Evolutionary conservation across 2,888 invertebrate genomes (phyloP).

Genomic region (Ornithoptera alexandrae): DNA sequence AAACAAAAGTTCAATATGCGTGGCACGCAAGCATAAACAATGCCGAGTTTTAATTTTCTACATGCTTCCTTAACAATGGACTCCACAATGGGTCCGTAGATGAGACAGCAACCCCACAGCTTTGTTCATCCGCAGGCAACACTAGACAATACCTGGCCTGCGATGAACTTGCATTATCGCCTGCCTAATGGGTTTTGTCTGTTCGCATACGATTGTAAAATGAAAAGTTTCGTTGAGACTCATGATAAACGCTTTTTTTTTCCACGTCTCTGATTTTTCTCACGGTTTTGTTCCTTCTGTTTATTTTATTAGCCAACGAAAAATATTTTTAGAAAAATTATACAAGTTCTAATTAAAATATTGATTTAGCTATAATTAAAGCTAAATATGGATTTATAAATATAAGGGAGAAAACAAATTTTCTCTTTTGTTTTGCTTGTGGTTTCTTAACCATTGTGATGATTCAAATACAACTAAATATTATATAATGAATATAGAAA

Average conservation of each 20-base stretch:
- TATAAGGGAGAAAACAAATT: too few species aligned
- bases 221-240: constrained; percentile 56
- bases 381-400: too few species aligned
- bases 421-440: too few species aligned
- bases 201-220: constrained; percentile 50
- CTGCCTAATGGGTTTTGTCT: constrained; percentile 75
- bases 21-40: constrained; percentile 62
- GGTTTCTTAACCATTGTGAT: too few species aligned
- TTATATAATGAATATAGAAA: too few species aligned
- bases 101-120: constrained; percentile 68
- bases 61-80: constrained; percentile 68
- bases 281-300: neutral
- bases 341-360: neutral
- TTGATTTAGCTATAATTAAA: neutral
- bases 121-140: constrained; percentile 65
- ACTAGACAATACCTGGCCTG: constrained; percentile 72
- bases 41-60: constrained; percentile 77
- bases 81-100: constrained; percentile 69
- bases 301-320: neutral
- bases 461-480: too few species aligned
- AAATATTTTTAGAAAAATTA: neutral
- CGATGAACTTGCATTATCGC: constrained; percentile 78
- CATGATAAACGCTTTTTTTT: constrained; percentile 62
- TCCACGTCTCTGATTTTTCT: constrained; percentile 33
- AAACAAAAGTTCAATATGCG: constrained; percentile 57